These are phyloP conservation scores for Eucriotettix oculatus DNA, from an alignment of 2,888 invertebrate genomes.

Conservation along the genomic window DNA sequence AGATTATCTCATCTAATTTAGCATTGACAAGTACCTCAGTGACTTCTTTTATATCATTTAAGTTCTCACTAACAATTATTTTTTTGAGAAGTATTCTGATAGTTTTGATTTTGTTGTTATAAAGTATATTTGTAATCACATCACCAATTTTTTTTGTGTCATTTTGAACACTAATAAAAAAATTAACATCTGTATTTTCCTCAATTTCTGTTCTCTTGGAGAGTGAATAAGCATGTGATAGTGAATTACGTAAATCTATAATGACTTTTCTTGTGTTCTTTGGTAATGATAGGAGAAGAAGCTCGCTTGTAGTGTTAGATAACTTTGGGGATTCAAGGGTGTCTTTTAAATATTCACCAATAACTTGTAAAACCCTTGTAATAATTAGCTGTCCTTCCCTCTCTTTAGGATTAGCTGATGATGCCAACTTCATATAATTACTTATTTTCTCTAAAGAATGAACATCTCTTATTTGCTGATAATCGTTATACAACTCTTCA, in stretches of 20 bases:
- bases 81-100: conserved; percentile 3
- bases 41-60: background rate
- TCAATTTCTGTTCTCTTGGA: conserved; percentile 12
- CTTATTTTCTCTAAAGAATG: conserved; percentile 14
- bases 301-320: conserved; percentile 10
- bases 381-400: conserved; percentile 14
- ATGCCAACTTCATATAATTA: conserved; percentile 11
- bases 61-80: conserved; percentile 1
- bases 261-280: conserved; percentile 9
- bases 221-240: conserved; percentile 12
- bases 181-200: conserved; percentile 9
- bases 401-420: conserved; percentile 6
- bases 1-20: background rate
- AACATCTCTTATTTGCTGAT: conserved; percentile 14
- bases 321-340: conserved; percentile 16
- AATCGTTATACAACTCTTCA: conserved; percentile 14
- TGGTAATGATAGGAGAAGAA: conserved; percentile 11
- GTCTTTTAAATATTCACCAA: conserved; percentile 17
- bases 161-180: conserved; percentile 5
- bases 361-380: conserved; percentile 14
- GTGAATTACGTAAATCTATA: conserved; percentile 11
- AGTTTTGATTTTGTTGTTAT: conserved; percentile 10
- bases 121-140: conserved; percentile 9
- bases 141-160: conserved; percentile 7
- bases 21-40: background rate